phyloP scores from a whole-genome alignment of 2,888 invertebrate species.

The Clitarchus hookeri region DNA sequence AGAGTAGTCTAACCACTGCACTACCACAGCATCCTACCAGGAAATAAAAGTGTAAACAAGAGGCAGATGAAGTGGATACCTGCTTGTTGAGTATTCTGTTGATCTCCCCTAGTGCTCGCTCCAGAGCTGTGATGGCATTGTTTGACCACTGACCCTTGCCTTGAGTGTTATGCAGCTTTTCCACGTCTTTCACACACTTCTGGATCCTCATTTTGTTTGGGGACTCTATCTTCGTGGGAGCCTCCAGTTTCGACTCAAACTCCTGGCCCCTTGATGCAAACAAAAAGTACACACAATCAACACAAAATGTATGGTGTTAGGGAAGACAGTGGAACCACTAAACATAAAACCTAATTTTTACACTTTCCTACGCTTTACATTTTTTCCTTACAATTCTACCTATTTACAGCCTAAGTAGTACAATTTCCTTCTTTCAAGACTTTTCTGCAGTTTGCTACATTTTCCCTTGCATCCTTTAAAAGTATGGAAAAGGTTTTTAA shows the following conservation, averaged over 20 bases:
- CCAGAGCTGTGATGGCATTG: conserved; percentile 59
- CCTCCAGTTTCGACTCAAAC: conserved; percentile 60
- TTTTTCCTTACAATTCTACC: too few relatives aligned
- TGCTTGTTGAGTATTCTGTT: conserved; percentile 59
- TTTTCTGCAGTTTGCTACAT: too few relatives aligned
- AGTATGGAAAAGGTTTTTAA: too few relatives aligned
- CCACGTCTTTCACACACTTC: conserved; percentile 58
- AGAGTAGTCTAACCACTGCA: too few relatives aligned
- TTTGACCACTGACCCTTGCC: conserved; percentile 58
- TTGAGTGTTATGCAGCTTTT: conserved; percentile 57
- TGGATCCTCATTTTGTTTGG: conserved; percentile 55
- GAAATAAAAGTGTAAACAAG: too few relatives aligned
- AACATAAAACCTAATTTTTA: too few relatives aligned
- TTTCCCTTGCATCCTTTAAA: too few relatives aligned
- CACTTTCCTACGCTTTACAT: too few relatives aligned
- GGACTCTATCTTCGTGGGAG: conserved; percentile 50
- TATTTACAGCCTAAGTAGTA: too few relatives aligned
- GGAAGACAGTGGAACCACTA: too few relatives aligned
- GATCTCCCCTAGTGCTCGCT: conserved; percentile 62
- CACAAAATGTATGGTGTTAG: background rate
- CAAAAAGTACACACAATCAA: background rate
- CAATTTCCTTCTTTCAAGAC: too few relatives aligned
- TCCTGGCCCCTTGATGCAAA: conserved; percentile 58
- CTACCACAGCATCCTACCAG: too few relatives aligned
- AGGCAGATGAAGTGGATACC: conserved; percentile 48